Conservation (phyloP, 2,797 vertebrate genomes). For the Salarias fasciatus region DNA sequence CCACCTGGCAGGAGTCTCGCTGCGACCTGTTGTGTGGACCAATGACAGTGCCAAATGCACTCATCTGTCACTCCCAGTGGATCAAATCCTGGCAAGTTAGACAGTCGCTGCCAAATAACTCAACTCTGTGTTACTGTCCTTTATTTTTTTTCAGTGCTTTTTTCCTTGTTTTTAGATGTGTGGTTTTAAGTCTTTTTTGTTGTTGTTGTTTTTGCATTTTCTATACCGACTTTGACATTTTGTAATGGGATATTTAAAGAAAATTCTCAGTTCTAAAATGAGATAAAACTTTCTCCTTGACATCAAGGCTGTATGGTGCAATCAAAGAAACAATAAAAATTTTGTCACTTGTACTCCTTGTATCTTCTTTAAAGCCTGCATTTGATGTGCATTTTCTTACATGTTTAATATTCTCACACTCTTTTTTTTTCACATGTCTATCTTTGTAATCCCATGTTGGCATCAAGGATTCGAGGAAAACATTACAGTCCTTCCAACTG, state of each 20-base stretch:
- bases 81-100: slow-evolving; percentile 65
- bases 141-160: slow-evolving; percentile 28
- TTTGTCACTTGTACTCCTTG: slow-evolving; percentile 38
- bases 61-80: slow-evolving; percentile 66
- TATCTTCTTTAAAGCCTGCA: background rate
- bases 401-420: too few relatives aligned
- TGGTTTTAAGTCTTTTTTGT: slow-evolving; percentile 19
- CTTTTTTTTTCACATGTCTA: background rate
- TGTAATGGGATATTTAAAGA: slow-evolving; percentile 61
- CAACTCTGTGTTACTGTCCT: slow-evolving; percentile 46
- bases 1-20: slow-evolving; percentile 67
- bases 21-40: slow-evolving; percentile 73
- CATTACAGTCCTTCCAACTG: background rate
- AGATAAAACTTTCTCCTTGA: slow-evolving; percentile 48
- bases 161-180: slow-evolving; percentile 35
- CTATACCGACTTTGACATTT: slow-evolving; percentile 54
- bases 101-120: slow-evolving; percentile 70
- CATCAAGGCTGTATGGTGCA: slow-evolving; percentile 63
- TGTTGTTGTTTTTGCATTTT: slow-evolving; percentile 39
- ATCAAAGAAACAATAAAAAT: slow-evolving; percentile 77
- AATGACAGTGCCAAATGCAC: slow-evolving; percentile 71
- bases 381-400: background rate
- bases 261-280: slow-evolving; percentile 43
- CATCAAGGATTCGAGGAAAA: background rate
- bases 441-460: background rate